phyloP scores from a whole-genome alignment of 2,113 vertebrate species.

The Ceyx melanurus region DNA sequence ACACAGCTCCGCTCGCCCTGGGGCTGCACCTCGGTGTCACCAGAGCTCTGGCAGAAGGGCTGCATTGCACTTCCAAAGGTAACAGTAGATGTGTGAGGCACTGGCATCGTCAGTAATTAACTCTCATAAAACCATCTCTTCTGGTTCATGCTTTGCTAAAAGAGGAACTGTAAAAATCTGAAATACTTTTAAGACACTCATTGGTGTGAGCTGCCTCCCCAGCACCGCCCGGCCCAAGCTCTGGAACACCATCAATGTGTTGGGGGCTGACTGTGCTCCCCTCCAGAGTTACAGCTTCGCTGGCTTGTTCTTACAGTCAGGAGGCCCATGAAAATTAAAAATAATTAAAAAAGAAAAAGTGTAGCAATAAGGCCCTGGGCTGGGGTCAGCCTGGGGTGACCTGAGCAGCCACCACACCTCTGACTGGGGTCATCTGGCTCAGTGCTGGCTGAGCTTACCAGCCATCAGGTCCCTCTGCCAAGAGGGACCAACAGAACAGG shows the following conservation, averaged over 20 bases:
- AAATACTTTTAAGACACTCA: not conserved
- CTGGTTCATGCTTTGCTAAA: fast-evolving
- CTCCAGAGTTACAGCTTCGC: not conserved
- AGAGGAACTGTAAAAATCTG: not conserved
- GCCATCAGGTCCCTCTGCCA: too few relatives aligned
- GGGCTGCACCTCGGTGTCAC: not conserved
- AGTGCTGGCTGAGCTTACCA: not conserved
- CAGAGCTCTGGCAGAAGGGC: not conserved
- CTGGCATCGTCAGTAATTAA: not conserved
- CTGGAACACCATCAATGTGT: fast-evolving
- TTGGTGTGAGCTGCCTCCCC: not conserved
- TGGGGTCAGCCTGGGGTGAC: not conserved
- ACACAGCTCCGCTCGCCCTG: not conserved
- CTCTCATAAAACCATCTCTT: not conserved
- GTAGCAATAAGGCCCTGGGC: not conserved
- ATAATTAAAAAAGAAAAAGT: not conserved
- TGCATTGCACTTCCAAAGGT: not conserved
- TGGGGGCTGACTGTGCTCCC: not conserved
- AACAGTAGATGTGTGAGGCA: not conserved
- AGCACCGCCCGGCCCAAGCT: not conserved
- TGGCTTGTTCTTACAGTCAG: fast-evolving
- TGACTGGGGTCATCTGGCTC: not conserved
- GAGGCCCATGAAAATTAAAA: not conserved
- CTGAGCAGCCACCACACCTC: not conserved
- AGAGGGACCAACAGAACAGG: fast-evolving